Percentiles rank a stretch among this genome's conserved stretches.
Evolutionary conservation across 2,797 vertebrate species (phyloP).

Genomic region (Squalus acanthias): DNA sequence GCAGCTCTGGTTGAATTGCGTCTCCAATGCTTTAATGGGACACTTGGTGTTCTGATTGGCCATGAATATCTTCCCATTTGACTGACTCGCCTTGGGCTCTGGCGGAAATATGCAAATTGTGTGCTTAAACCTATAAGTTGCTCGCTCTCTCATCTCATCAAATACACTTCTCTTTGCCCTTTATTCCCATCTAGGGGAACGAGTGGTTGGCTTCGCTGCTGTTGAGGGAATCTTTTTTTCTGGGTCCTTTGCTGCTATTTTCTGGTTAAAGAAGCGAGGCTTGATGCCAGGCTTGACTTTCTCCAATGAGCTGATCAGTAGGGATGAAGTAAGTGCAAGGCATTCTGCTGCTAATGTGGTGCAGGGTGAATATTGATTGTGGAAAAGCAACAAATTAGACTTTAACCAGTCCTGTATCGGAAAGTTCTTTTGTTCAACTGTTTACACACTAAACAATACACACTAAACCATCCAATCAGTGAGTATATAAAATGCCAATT

Average conservation of each 20-base stretch:
- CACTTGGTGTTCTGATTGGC: not conserved
- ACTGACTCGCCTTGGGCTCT: not conserved
- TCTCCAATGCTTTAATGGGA: not conserved
- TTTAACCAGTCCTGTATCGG: not conserved
- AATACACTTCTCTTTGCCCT: not conserved
- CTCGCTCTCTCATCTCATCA: not conserved
- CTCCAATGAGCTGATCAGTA: slow-evolving; percentile 91
- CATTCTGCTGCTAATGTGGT: not conserved
- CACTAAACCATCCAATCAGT: not conserved
- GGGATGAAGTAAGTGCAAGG: slow-evolving; percentile 74
- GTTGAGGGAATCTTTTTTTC: slow-evolving; percentile 98
- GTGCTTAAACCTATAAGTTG: not conserved
- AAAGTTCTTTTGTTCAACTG: not conserved
- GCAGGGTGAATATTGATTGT: not conserved
- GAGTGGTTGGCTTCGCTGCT: slow-evolving; percentile 66
- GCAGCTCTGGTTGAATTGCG: not conserved
- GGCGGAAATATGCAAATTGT: not conserved
- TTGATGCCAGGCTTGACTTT: slow-evolving; percentile 96
- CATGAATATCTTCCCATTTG: not conserved
- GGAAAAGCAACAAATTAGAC: not conserved
- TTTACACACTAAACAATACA: not conserved
- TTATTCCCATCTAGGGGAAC: not conserved
- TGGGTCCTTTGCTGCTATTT: slow-evolving; percentile 91
- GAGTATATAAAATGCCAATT: not conserved
- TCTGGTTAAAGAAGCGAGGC: slow-evolving; percentile 95